A percentile compares a stretch with the other conserved stretches of the same genome.
Conservation (phyloP, 1,140 invertebrate genomes). For the Calosoma granatense region DNA sequence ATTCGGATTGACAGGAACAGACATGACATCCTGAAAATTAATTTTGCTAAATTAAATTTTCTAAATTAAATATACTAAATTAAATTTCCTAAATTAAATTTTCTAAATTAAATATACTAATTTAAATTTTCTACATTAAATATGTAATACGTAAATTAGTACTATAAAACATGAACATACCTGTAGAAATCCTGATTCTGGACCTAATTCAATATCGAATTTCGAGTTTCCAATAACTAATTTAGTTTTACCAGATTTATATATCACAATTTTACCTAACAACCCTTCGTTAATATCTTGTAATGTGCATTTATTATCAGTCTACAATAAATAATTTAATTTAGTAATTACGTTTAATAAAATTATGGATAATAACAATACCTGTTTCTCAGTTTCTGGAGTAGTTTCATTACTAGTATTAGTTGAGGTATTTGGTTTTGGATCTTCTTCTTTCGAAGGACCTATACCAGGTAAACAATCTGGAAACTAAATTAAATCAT, state of each 20-base stretch:
- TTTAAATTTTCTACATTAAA: neutral
- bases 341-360: neutral
- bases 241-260: conserved; percentile 43
- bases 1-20: conserved; percentile 28
- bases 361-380: conserved; percentile 11
- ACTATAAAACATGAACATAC: too few species aligned
- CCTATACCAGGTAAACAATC: conserved; percentile 38
- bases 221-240: conserved; percentile 40
- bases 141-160: too few species aligned
- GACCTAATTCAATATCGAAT: conserved; percentile 40
- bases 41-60: conserved; percentile 11
- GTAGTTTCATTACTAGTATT: conserved; percentile 17
- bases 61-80: too few species aligned
- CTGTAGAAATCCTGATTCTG: conserved; percentile 33
- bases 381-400: conserved; percentile 18
- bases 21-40: conserved; percentile 32
- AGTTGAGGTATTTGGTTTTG: conserved; percentile 23
- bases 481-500: conserved; percentile 32
- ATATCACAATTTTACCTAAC: conserved; percentile 43
- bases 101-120: too few species aligned
- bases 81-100: too few species aligned
- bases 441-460: conserved; percentile 18
- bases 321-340: conserved; percentile 20
- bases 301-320: conserved; percentile 31
- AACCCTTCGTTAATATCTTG: conserved; percentile 42